Percentiles rank a stretch among this genome's conserved stretches.
These are phyloP conservation scores for Hormiphora californensis DNA, from an alignment of 37 sponge, comb jelly and placozoan species.

Conservation along the genomic window DNA sequence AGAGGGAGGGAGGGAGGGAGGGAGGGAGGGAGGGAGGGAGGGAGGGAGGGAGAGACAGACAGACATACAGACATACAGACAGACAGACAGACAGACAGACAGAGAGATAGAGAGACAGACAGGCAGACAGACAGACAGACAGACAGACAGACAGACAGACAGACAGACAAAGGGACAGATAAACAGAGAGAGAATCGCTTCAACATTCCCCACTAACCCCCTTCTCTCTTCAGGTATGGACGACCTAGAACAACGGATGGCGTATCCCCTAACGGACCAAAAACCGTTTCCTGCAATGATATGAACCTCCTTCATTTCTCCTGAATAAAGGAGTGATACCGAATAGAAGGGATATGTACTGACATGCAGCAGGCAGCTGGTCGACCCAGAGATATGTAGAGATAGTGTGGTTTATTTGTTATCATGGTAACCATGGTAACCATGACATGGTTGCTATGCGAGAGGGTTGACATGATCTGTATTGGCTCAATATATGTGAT, in stretches of 20 bases:
- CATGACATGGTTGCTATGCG: too few species aligned
- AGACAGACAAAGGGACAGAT: background rate
- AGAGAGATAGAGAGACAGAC: background rate
- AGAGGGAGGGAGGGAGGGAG: background rate
- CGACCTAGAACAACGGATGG: background rate
- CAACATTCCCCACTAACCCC: background rate
- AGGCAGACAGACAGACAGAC: background rate
- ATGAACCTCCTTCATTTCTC: too few species aligned
- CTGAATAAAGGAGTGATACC: too few species aligned
- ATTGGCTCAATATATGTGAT: too few species aligned
- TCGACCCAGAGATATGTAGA: too few species aligned
- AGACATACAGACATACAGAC: background rate
- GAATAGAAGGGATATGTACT: too few species aligned
- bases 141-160: background rate
- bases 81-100: background rate
- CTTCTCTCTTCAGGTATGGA: background rate
- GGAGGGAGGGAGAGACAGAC: background rate
- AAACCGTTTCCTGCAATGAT: conserved; percentile 49
- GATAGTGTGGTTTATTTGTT: too few species aligned
- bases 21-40: background rate
- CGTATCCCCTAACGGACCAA: background rate
- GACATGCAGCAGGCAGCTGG: too few species aligned
- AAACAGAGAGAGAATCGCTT: background rate
- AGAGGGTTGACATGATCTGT: too few species aligned
- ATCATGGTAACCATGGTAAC: too few species aligned